Base-by-base conservation (phyloP, 2,888 invertebrate genomes). In the Hirtodrosophila cameraria region DNA sequence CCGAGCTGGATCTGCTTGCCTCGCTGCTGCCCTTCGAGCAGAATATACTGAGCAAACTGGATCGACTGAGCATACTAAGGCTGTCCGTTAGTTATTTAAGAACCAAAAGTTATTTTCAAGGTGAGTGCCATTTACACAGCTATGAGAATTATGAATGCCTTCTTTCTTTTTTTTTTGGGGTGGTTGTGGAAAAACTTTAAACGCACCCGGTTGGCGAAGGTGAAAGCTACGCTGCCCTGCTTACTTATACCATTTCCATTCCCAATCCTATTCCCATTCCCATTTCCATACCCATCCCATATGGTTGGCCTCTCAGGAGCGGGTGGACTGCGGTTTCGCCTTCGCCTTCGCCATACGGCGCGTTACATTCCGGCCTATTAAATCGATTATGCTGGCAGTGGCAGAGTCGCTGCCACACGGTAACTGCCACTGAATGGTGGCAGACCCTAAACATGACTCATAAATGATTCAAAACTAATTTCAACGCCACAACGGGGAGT, bases 71-170 rank as follows among this genome's bases (percentile, higher is more conserved):
- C 90, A 99, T 99, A 88, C 94, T 99, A 85, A 94, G 99, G 89
- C 94, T 99, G 73, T 98, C 98, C 53, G 99, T 99, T 92, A 98
- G 98, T 93, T 99, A 99, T 92, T 94, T 99, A 85, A 94, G 99
- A 88, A 99, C 98, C 89, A 99, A 99, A 93, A 98, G 98, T 92
- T 99, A 99, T 93, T 99, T 99, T 93, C 98, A 99, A 96, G 98
- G 99, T 99, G 92, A 93, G 94, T 88, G 8, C 46, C 41, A 18
- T 7, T 36, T 18, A 13, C n/a, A 15, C 23, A 12, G 8, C 16
- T 36, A 31, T 28, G 28, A 25, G 15, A 20, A 31, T 28, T 23
- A 33, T 39, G 30, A 28, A 25, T 20, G 23, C 31, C 25, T n/a
- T n/a, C 23, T 11, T 15, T 6, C 31, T 25, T 7, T 6, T 11